These are phyloP conservation scores for Eulemur mongoz DNA, from an alignment of 2,797 vertebrate genomes.

Conservation along the genomic window DNA sequence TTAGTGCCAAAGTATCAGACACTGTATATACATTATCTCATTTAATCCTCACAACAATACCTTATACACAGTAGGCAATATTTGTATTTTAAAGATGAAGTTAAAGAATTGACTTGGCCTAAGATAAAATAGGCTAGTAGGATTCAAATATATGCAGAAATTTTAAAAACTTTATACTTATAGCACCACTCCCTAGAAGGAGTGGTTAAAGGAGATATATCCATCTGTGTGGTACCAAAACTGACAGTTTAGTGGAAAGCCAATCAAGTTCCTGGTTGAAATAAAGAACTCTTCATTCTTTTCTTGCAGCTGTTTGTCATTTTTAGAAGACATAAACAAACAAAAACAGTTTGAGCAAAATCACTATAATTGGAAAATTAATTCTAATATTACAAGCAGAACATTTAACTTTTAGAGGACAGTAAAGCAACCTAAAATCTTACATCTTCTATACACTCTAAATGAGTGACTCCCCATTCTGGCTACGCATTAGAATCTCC, in stretches of 20 bases:
- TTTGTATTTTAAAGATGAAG: not conserved
- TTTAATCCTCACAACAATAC: not conserved
- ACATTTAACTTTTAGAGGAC: not conserved
- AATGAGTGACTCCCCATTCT: not conserved
- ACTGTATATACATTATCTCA: not conserved
- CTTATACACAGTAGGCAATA: not conserved
- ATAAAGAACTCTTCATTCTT: not conserved
- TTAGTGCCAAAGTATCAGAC: not conserved
- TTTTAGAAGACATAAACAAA: slow-evolving; percentile 1
- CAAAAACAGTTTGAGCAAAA: not conserved
- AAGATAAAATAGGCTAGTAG: not conserved
- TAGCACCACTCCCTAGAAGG: not conserved
- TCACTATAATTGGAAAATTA: not conserved
- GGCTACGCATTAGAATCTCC: not conserved
- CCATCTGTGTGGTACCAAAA: not conserved
- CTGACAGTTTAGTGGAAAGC: not conserved
- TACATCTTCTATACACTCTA: not conserved
- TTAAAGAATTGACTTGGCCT: not conserved
- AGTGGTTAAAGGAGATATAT: not conserved
- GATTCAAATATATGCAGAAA: not conserved
- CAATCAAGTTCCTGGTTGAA: not conserved
- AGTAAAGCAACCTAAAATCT: not conserved
- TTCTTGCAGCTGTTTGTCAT: not conserved
- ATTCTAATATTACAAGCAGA: not conserved
- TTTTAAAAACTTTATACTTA: not conserved